phyloP scores from a whole-genome alignment of 2,888 invertebrate species.

The Noctua comes region DNA sequence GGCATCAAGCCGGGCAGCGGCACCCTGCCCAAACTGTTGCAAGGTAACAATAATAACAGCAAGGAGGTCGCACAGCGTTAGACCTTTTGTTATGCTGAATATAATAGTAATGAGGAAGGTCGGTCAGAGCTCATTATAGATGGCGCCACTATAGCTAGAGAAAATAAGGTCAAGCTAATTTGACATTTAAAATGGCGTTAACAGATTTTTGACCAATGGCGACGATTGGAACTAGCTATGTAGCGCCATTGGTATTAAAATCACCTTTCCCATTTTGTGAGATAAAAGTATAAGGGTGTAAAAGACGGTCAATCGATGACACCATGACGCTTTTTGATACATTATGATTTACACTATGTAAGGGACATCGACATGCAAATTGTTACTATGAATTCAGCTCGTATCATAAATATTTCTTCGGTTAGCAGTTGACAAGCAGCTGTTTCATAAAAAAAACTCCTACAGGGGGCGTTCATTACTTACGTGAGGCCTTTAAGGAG shows the following conservation, averaged over 20 bases:
- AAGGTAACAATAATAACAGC: constrained; percentile 67
- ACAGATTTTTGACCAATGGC: neutral
- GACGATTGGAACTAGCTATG: neutral
- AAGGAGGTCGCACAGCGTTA: constrained; percentile 57
- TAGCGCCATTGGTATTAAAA: neutral
- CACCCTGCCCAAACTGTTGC: constrained; percentile 76
- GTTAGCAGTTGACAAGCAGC: neutral
- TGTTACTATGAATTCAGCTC: no score
- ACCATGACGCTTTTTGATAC: neutral
- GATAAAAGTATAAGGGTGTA: neutral
- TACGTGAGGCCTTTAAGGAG: neutral
- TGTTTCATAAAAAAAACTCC: neutral
- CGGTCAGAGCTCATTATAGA: neutral
- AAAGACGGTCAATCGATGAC: neutral
- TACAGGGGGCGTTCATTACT: neutral
- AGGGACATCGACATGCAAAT: no score
- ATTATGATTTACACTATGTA: no score
- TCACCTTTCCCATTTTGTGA: neutral
- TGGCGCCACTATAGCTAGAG: neutral
- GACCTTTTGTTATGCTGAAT: constrained; percentile 28
- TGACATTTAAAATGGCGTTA: neutral
- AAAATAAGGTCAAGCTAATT: neutral
- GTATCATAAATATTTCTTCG: neutral
- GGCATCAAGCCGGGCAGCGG: constrained; percentile 91
- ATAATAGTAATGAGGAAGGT: constrained; percentile 26